These are phyloP conservation scores for Amphimallon solstitiale DNA, from an alignment of 2,888 invertebrate genomes.

Conservation along the genomic window DNA sequence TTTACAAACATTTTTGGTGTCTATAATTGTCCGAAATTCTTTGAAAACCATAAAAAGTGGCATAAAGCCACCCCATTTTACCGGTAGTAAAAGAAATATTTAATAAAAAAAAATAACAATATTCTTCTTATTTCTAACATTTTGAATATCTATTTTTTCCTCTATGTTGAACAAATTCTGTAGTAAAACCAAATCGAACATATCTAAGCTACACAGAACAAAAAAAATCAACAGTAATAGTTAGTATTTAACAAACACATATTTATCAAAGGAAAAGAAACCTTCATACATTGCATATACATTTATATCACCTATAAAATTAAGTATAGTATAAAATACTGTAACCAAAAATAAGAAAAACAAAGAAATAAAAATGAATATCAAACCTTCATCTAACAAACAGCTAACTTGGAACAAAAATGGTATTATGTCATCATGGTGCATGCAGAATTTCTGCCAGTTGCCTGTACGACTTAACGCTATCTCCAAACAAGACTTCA, in stretches of 20 bases:
- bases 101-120: too few relatives aligned
- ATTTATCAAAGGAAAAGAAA: slow-evolving; percentile 33
- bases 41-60: too few relatives aligned
- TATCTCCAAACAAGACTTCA: slow-evolving; percentile 94
- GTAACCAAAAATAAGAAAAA: neutral
- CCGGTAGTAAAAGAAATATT: too few relatives aligned
- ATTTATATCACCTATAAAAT: slow-evolving; percentile 41
- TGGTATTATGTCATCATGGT: slow-evolving; percentile 79
- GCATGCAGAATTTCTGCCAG: slow-evolving; percentile 91
- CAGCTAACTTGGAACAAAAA: slow-evolving; percentile 88
- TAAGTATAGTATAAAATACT: neutral
- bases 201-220: slow-evolving; percentile 16
- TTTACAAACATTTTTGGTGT: too few relatives aligned
- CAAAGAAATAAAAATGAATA: neutral
- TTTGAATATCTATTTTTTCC: too few relatives aligned
- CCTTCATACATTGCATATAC: slow-evolving; percentile 41
- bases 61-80: too few relatives aligned
- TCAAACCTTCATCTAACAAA: slow-evolving; percentile 80
- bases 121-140: too few relatives aligned
- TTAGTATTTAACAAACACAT: slow-evolving; percentile 22
- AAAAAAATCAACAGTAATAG: neutral
- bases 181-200: neutral
- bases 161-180: too few relatives aligned
- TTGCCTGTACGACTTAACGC: slow-evolving; percentile 91
- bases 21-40: too few relatives aligned